These are phyloP conservation scores for Pristionchus arcanus DNA, from an alignment of 2,888 invertebrate genomes.

Conservation along the genomic window DNA sequence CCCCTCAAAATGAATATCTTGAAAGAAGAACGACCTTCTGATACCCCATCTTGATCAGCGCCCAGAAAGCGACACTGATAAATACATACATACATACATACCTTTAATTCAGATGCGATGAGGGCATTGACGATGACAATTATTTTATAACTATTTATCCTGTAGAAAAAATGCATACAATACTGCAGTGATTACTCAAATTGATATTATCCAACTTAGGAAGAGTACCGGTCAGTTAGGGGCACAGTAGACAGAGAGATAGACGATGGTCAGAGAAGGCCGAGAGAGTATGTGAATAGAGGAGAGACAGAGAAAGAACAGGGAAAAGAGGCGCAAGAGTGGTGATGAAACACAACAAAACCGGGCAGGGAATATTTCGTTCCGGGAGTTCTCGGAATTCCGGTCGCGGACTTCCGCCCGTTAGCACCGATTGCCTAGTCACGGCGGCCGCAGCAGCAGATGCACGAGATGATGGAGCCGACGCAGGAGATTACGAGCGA, in stretches of 20 bases:
- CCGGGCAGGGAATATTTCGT: neutral
- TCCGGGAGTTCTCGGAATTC: neutral
- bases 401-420: neutral
- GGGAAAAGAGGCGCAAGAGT: neutral
- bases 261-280: neutral
- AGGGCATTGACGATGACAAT: too few relatives aligned
- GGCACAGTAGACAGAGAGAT: neutral
- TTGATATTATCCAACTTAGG: constrained; percentile 4
- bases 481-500: constrained; percentile 42
- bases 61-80: too few relatives aligned
- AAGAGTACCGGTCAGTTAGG: neutral
- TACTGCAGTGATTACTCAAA: neutral
- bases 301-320: neutral
- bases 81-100: too few relatives aligned
- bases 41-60: too few relatives aligned
- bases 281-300: neutral
- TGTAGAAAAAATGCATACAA: neutral
- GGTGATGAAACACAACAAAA: constrained; percentile 1
- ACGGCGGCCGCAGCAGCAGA: constrained; percentile 41
- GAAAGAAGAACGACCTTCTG: too few relatives aligned
- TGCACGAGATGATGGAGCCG: constrained; percentile 41
- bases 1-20: too few relatives aligned
- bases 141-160: neutral
- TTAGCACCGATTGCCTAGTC: neutral
- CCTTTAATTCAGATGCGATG: too few relatives aligned